Conservation (phyloP, 2,113 vertebrate species). For the Columba janthina region DNA sequence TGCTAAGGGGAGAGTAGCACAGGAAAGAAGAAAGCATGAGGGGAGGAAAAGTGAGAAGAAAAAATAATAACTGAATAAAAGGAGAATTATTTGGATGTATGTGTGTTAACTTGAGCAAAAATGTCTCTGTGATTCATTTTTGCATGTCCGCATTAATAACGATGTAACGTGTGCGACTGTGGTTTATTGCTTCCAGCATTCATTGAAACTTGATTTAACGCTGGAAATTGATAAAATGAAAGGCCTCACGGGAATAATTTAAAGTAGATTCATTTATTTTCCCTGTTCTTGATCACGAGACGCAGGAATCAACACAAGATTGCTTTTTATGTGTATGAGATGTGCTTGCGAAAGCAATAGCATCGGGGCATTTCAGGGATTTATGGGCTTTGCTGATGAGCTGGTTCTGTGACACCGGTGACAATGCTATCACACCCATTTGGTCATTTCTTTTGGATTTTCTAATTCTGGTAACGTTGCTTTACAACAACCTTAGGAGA, state of each 20-base stretch:
- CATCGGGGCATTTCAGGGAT: neutral
- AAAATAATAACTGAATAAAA: neutral
- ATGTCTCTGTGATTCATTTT: neutral
- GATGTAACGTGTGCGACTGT: rapidly evolving
- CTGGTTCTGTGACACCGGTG: neutral
- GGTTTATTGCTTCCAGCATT: neutral
- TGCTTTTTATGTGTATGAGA: neutral
- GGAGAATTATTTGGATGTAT: neutral
- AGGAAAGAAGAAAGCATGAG: neutral
- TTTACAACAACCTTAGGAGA: neutral
- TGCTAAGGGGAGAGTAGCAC: neutral
- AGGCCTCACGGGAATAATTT: neutral
- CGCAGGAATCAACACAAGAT: neutral
- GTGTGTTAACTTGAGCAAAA: neutral
- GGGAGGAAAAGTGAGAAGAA: neutral
- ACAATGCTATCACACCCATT: neutral
- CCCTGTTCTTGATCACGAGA: neutral
- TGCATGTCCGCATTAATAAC: neutral
- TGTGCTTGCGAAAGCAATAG: neutral
- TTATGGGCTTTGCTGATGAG: neutral
- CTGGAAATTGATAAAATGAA: neutral
- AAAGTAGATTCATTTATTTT: neutral
- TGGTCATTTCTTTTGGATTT: neutral
- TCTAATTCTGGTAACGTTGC: neutral
- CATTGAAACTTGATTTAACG: neutral